Base-by-base conservation (phyloP, 2,888 invertebrate species). In the Yponomeuta sedellus region DNA sequence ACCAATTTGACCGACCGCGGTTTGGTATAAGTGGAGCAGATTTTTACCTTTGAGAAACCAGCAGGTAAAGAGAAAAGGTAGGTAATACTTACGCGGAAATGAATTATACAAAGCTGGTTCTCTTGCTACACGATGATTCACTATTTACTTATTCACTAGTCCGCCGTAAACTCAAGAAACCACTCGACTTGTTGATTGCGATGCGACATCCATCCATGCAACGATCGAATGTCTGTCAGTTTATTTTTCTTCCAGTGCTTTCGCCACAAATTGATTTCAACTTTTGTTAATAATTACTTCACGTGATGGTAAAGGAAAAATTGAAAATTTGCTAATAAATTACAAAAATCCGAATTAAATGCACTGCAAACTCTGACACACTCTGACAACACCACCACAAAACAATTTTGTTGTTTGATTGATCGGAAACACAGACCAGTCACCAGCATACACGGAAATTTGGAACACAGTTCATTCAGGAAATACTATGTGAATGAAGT, bases 111-210 rank as follows among this genome's bases (percentile, higher is more conserved):
- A 61, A 25, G 28, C 16, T 22, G 22, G 2, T 63, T 10, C 19
- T 63, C 40, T 63, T 10, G 20, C 1, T 63, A 40, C 52, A 40
- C 16, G 40, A 44, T 63, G 63, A 63, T 63, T 63, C 63, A 63
- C 63, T 63, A 44, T 63, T 63, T 63, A 63, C 63, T 28, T 61
- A 61, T 59, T 39, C 62, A 62, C 62, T 62, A 62, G 16, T 62
- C 8, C 22, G 20, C 25, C 25, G 59, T 59, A 59, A 52, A 52
- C 25, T 59, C 20, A 52, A 52, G 44, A n/a, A 61, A 61, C n/a
- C 61, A 61, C 61, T 61, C 61, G 28, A 61, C 61, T 61, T n/a
- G 28, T 61, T 5, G 16, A 61, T 61, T 61, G 28, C 16, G 28
- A 28, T 10, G 34, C 20, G 10, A 11, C 20, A 12, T 61, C 34